Percentiles rank a stretch among this genome's conserved stretches.
These are phyloP conservation scores for Amphibalanus amphitrite DNA, from an alignment of 1,140 invertebrate genomes.

Conservation along the genomic window DNA sequence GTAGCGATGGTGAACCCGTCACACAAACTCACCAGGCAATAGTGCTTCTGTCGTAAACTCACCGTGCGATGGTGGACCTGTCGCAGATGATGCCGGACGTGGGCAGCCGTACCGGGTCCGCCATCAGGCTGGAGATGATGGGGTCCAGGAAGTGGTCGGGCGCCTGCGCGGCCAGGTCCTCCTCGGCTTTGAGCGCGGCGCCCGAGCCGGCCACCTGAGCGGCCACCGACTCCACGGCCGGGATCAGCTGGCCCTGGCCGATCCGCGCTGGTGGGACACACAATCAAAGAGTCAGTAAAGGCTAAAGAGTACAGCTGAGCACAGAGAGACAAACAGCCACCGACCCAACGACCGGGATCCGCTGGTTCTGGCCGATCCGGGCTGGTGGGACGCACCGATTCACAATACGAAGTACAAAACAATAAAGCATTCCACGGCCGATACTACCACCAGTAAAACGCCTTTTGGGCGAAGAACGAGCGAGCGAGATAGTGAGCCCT, in stretches of 20 bases:
- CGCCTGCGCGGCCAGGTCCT: constrained; percentile 63
- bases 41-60: neutral
- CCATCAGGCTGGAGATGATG: constrained; percentile 89
- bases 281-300: too few relatives aligned
- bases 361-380: constrained; percentile 49
- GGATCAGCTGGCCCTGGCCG: constrained; percentile 48
- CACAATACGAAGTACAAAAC: too few relatives aligned
- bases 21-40: too few relatives aligned
- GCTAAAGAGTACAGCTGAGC: too few relatives aligned
- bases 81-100: constrained; percentile 73
- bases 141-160: constrained; percentile 91
- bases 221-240: constrained; percentile 28
- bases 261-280: constrained; percentile 39
- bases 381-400: constrained; percentile 29
- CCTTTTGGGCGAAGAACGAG: too few relatives aligned
- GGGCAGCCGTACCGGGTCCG: constrained; percentile 81
- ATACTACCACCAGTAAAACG: too few relatives aligned
- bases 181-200: constrained; percentile 42
- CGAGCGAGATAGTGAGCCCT: too few relatives aligned
- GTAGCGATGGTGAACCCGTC: too few relatives aligned
- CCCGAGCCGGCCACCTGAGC: constrained; percentile 22
- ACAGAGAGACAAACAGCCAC: constrained; percentile 21
- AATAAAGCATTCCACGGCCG: too few relatives aligned
- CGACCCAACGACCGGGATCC: constrained; percentile 37
- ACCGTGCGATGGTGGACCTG: constrained; percentile 19